Percentiles rank a stretch among this genome's conserved stretches.
These are phyloP conservation scores for Macroramphosus scolopax DNA, from an alignment of 2,797 vertebrate genomes.

Conservation along the genomic window DNA sequence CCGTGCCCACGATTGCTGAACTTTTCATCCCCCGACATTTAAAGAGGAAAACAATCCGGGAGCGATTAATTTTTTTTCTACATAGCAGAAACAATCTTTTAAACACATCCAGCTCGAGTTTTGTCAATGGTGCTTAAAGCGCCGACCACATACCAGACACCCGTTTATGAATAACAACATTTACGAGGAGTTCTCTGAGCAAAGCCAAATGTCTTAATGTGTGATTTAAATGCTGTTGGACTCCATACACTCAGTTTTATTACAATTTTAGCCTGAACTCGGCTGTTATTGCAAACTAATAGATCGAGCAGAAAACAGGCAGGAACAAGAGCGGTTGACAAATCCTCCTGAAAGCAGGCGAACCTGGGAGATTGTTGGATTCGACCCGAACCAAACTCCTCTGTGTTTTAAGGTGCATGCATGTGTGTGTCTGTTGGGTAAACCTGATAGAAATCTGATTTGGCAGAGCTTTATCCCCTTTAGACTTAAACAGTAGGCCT, in stretches of 20 bases:
- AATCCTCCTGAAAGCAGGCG: constrained; percentile 28
- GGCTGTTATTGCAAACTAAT: constrained; percentile 32
- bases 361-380: constrained; percentile 43
- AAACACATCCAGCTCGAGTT: constrained; percentile 29
- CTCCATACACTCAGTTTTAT: constrained; percentile 34
- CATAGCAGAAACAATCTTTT: constrained; percentile 3
- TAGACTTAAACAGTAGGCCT: constrained; percentile 56
- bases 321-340: constrained; percentile 10
- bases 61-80: no score
- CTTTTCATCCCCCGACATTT: constrained; percentile 30
- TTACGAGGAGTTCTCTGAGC: constrained; percentile 26
- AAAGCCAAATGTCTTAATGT: constrained; percentile 28
- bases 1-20: constrained; percentile 12
- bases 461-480: constrained; percentile 61
- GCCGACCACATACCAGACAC: constrained; percentile 39
- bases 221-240: constrained; percentile 17
- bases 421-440: constrained; percentile 42
- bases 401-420: constrained; percentile 26
- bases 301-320: constrained; percentile 3
- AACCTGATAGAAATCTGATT: constrained; percentile 67
- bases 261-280: constrained; percentile 35
- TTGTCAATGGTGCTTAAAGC: constrained; percentile 28
- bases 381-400: constrained; percentile 33
- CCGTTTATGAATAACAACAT: constrained; percentile 28
- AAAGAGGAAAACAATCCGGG: constrained; percentile 24